Evolutionary conservation across 2,113 vertebrate genomes (phyloP).

Genomic region (Motacilla tschutschensis): DNA sequence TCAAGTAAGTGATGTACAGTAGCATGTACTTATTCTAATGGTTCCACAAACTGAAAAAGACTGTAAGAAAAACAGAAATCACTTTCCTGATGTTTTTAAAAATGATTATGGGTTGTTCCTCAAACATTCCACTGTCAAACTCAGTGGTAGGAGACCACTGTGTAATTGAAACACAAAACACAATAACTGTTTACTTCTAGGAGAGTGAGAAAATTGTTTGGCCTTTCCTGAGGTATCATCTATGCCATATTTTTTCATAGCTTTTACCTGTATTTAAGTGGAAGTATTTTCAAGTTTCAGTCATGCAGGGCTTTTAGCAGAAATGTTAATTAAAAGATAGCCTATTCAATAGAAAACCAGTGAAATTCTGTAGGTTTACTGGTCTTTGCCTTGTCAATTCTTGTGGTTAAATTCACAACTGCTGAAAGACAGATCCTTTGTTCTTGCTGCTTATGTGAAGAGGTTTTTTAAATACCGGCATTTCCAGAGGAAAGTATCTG

Average conservation of each 20-base stretch:
- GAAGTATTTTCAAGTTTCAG: not conserved
- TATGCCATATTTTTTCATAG: not conserved
- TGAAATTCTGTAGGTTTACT: not conserved
- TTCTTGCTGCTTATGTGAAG: not conserved
- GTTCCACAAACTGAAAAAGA: not conserved
- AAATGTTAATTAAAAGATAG: not conserved
- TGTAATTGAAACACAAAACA: not conserved
- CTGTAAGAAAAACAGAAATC: not conserved
- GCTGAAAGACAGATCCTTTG: not conserved
- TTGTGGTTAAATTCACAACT: not conserved
- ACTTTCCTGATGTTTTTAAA: not conserved
- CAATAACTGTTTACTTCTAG: not conserved
- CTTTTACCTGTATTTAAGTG: not conserved
- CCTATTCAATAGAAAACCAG: not conserved
- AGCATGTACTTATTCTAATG: not conserved
- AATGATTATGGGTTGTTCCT: not conserved
- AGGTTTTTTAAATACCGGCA: not conserved
- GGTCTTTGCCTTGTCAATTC: not conserved
- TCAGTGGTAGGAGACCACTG: not conserved
- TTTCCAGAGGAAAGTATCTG: not conserved
- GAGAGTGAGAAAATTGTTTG: not conserved
- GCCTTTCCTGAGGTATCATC: not conserved
- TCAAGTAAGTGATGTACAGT: conserved; percentile 82
- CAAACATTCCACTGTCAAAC: not conserved
- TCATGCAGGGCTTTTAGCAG: not conserved